Evolutionary conservation across 2,797 vertebrate species (phyloP).

Genomic region (Pipistrellus nathusii): DNA sequence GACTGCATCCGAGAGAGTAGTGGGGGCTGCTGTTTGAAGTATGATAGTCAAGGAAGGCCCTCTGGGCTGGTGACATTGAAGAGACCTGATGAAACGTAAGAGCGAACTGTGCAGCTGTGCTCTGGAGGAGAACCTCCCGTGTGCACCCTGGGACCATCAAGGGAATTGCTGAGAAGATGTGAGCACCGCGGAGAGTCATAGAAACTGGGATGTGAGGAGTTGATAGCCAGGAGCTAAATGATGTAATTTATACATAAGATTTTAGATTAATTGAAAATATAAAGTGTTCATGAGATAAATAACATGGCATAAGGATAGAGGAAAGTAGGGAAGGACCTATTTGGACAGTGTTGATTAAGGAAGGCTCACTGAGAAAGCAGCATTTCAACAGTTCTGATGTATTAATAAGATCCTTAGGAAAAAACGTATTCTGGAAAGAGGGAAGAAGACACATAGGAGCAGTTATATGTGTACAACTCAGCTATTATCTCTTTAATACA

Average conservation of each 20-base stretch:
- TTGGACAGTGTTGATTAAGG: background rate
- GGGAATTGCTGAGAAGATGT: background rate
- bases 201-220: background rate
- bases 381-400: background rate
- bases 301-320: background rate
- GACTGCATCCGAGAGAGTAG: background rate
- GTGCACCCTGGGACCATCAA: background rate
- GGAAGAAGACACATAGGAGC: background rate
- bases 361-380: conserved; percentile 22
- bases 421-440: background rate
- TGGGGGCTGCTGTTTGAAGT: background rate
- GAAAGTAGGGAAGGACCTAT: background rate
- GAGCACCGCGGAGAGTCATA: background rate
- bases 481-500: background rate
- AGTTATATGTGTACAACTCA: background rate
- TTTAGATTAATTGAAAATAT: background rate
- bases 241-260: background rate
- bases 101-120: background rate
- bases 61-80: background rate
- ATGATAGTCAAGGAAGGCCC: background rate
- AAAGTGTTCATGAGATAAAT: background rate
- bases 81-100: background rate
- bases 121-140: background rate
- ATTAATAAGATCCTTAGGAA: background rate
- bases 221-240: background rate